phyloP scores from a whole-genome alignment of 2,113 vertebrate species.

The Myxocyprinus asiaticus region DNA sequence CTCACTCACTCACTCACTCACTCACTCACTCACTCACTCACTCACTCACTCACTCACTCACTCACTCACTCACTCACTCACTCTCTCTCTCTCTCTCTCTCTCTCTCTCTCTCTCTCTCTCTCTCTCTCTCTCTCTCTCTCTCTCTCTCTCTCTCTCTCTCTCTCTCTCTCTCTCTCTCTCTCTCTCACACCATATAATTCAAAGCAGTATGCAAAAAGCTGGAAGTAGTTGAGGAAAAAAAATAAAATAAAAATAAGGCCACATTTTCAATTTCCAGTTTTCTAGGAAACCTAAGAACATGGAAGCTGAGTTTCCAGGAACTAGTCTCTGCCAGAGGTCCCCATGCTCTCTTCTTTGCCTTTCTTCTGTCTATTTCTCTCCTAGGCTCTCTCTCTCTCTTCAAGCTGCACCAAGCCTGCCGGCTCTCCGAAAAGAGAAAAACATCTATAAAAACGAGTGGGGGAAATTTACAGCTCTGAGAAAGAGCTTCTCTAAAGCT shows the following conservation, averaged over 20 bases:
- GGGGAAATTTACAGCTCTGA: conserved; percentile 74
- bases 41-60: conserved; percentile 57
- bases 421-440: conserved; percentile 66
- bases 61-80: too few relatives aligned
- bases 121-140: conserved; percentile 58
- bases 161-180: conserved; percentile 55
- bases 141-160: conserved; percentile 56
- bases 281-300: conserved; percentile 93
- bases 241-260: conserved; percentile 68
- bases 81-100: conserved; percentile 56
- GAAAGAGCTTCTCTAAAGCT: conserved; percentile 69
- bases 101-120: conserved; percentile 55
- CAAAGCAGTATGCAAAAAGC: conserved; percentile 59
- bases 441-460: conserved; percentile 74
- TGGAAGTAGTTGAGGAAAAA: conserved; percentile 20
- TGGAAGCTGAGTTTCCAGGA: conserved; percentile 88
- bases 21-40: conserved; percentile 57
- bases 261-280: conserved; percentile 83
- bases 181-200: conserved; percentile 67
- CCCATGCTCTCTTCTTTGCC: conserved; percentile 41
- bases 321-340: conserved; percentile 82
- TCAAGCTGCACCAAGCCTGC: conserved; percentile 1
- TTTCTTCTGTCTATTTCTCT: conserved; percentile 27
- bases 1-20: conserved; percentile 58
- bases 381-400: neutral